A percentile compares a stretch with the other conserved stretches of the same genome.
These are phyloP conservation scores for Anticlea derivata DNA, from an alignment of 2,888 invertebrate genomes.

Conservation along the genomic window DNA sequence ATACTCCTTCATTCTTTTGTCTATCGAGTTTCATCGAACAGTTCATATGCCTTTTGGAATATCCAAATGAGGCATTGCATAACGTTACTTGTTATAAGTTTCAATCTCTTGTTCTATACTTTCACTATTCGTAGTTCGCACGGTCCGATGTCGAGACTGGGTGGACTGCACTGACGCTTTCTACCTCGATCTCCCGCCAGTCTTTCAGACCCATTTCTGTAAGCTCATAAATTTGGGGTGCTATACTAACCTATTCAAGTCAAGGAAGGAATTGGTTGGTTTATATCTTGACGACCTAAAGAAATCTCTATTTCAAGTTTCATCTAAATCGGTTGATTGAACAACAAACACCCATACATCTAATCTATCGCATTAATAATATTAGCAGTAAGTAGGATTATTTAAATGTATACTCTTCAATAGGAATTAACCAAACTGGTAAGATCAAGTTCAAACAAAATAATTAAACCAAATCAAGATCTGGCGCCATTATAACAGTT, in stretches of 20 bases:
- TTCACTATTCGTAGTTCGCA: slow-evolving; percentile 67
- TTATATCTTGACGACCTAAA: too few relatives aligned
- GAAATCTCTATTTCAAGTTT: too few relatives aligned
- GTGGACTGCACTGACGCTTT: slow-evolving; percentile 55
- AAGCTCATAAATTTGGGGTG: too few relatives aligned
- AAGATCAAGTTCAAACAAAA: slow-evolving; percentile 26
- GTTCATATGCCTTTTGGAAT: not conserved
- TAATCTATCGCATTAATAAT: too few relatives aligned
- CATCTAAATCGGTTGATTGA: too few relatives aligned
- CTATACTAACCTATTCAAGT: too few relatives aligned
- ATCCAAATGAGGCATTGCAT: slow-evolving; percentile 30
- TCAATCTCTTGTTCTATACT: slow-evolving; percentile 56
- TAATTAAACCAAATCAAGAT: slow-evolving; percentile 17
- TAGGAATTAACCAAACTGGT: too few relatives aligned
- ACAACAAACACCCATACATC: too few relatives aligned
- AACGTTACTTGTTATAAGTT: slow-evolving; percentile 31
- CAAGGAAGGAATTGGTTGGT: too few relatives aligned
- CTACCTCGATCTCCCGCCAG: slow-evolving; percentile 50
- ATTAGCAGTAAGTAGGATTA: too few relatives aligned
- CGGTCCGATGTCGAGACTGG: slow-evolving; percentile 50
- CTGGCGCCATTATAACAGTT: slow-evolving; percentile 13
- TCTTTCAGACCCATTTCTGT: not conserved
- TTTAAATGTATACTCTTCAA: too few relatives aligned
- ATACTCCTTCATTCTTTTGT: slow-evolving; percentile 21
- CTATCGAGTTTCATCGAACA: not conserved